Conservation (phyloP, 2,797 vertebrate species). For the Vespertilio murinus region DNA sequence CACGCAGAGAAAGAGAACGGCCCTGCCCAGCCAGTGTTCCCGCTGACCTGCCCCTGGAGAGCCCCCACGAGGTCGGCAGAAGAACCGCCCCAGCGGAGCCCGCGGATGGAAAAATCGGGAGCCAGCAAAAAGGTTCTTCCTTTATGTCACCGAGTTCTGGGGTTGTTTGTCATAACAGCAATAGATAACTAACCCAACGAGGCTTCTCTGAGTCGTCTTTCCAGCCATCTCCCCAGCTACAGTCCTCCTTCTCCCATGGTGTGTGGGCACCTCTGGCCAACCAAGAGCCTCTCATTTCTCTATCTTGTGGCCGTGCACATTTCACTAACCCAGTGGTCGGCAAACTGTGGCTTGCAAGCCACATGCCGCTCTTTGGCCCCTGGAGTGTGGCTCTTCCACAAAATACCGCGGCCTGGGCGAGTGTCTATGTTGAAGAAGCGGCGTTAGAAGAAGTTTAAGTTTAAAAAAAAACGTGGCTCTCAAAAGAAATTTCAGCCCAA, state of each 20-base stretch:
- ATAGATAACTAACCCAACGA: not conserved
- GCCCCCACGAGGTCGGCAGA: not conserved
- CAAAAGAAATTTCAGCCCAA: no score
- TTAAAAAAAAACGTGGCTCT: no score
- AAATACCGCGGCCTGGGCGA: no score
- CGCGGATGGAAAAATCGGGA: not conserved
- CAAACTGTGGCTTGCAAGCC: no score
- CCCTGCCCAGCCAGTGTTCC: not conserved
- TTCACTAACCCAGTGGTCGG: not conserved
- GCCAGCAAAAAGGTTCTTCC: not conserved
- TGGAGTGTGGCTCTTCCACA: no score
- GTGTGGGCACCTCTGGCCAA: not conserved
- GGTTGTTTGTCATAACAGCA: not conserved
- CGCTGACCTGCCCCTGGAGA: not conserved
- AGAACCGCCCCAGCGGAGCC: not conserved
- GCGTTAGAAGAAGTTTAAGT: no score
- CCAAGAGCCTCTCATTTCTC: not conserved
- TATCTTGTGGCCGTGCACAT: not conserved
- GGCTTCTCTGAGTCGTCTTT: not conserved
- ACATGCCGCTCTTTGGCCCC: no score
- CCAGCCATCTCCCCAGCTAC: not conserved
- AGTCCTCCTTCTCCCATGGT: rapidly evolving
- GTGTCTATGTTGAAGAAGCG: no score
- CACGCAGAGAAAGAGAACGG: not conserved
- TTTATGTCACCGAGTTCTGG: not conserved